Percentiles rank a stretch among this genome's conserved stretches.
Evolutionary conservation across 2,797 vertebrate genomes (phyloP).

Genomic region (Crax fasciolata): DNA sequence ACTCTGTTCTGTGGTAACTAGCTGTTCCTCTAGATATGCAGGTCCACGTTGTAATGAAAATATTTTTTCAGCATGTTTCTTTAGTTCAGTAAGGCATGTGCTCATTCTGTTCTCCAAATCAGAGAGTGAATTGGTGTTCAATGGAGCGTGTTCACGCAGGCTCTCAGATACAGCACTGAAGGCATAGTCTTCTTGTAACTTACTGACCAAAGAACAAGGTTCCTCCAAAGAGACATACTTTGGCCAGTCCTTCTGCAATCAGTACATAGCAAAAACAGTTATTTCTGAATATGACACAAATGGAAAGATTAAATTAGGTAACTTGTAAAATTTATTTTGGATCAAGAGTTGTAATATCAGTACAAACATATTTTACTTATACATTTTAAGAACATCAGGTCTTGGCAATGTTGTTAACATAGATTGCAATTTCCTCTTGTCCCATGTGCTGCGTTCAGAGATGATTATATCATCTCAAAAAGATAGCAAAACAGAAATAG

Average conservation of each 20-base stretch:
- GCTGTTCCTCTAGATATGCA: background rate
- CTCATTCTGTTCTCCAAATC: background rate
- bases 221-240: background rate
- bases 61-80: background rate
- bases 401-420: background rate
- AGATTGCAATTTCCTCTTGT: background rate
- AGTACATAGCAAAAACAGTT: background rate
- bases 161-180: background rate
- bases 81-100: background rate
- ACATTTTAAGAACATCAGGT: background rate
- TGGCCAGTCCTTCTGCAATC: constrained; percentile 71
- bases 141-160: background rate
- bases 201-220: background rate
- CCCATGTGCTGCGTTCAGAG: background rate
- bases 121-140: background rate
- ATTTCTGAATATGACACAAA: background rate
- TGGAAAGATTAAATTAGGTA: background rate
- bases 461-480: constrained; percentile 26
- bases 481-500: constrained; percentile 37
- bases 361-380: background rate
- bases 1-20: background rate
- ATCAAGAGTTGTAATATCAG: background rate
- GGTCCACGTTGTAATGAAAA: background rate
- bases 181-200: background rate
- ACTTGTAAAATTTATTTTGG: background rate